Percentiles rank a stretch among this genome's conserved stretches.
Conservation (phyloP, 1,140 invertebrate species). For the Teleogryllus occipitalis region DNA sequence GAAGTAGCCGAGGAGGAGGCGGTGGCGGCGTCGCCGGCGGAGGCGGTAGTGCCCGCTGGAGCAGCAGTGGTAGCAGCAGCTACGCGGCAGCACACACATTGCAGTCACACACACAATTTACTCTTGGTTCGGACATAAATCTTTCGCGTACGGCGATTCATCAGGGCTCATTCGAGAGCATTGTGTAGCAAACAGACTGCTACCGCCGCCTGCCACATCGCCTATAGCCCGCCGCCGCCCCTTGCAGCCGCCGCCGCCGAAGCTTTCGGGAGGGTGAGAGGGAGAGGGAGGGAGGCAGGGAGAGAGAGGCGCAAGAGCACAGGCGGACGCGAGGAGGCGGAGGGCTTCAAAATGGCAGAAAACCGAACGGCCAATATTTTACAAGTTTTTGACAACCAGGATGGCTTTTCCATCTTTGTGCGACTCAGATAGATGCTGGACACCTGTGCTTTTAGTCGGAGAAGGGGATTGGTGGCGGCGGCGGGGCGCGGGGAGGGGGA, state of each 20-base stretch:
- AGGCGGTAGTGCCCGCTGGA: too few relatives aligned
- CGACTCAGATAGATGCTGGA: slow-evolving; percentile 25
- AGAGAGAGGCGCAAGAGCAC: slow-evolving; percentile 35
- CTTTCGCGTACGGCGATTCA: slow-evolving; percentile 24
- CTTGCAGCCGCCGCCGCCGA: background rate
- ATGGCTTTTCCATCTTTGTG: slow-evolving; percentile 27
- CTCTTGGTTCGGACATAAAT: slow-evolving; percentile 21
- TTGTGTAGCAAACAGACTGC: slow-evolving; percentile 21
- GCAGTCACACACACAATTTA: slow-evolving; percentile 22
- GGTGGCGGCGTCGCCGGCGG: too few relatives aligned
- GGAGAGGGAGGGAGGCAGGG: slow-evolving; percentile 23
- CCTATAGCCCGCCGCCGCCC: background rate
- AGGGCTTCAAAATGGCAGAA: slow-evolving; percentile 40
- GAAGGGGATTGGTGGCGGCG: slow-evolving; percentile 27
- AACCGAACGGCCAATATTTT: slow-evolving; percentile 34
- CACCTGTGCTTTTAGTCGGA: slow-evolving; percentile 23
- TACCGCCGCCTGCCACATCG: slow-evolving; percentile 7
- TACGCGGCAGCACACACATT: background rate
- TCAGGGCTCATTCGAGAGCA: slow-evolving; percentile 19
- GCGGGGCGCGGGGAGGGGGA: slow-evolving; percentile 28
- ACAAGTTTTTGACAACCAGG: slow-evolving; percentile 31
- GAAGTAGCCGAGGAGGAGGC: background rate
- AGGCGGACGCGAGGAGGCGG: slow-evolving; percentile 26
- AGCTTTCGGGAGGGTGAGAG: slow-evolving; percentile 10
- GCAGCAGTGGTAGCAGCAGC: too few relatives aligned